Evolutionary conservation across 2,113 vertebrate species (phyloP).

Genomic region (Excalfactoria chinensis): DNA sequence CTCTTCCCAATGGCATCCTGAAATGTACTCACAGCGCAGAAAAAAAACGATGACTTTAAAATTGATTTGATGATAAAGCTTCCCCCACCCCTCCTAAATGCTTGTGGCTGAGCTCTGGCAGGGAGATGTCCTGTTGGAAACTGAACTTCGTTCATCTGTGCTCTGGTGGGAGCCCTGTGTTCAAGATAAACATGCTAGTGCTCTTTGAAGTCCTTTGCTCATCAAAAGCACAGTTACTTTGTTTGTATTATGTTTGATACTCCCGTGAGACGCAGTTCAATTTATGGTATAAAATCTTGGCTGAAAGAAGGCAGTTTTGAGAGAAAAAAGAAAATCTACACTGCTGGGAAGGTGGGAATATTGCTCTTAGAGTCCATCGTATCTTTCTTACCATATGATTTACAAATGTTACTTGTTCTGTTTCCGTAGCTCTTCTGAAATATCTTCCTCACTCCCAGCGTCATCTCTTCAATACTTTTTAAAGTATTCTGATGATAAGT

Average conservation of each 20-base stretch:
- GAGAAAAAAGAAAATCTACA: neutral
- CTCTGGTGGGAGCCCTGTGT: constrained; percentile 47
- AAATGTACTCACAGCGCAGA: neutral
- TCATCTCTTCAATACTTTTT: neutral
- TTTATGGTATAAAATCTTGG: constrained; percentile 55
- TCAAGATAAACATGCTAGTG: constrained; percentile 57
- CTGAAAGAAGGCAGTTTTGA: neutral
- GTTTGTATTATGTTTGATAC: constrained; percentile 45
- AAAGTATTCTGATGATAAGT: neutral
- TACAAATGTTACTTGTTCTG: neutral
- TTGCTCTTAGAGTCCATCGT: neutral
- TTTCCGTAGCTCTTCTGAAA: neutral
- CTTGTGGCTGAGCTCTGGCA: constrained; percentile 54
- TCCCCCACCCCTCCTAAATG: constrained; percentile 14
- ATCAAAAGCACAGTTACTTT: constrained; percentile 61
- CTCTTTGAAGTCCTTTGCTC: constrained; percentile 67
- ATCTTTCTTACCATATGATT: neutral
- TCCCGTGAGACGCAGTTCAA: constrained; percentile 20
- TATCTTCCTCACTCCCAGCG: neutral
- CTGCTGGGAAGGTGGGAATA: constrained; percentile 33
- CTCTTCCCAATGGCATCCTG: constrained; percentile 14
- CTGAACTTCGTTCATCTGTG: constrained; percentile 1
- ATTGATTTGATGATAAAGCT: constrained; percentile 39
- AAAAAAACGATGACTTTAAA: constrained; percentile 10
- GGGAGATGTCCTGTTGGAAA: constrained; percentile 61